A percentile compares a stretch with the other conserved stretches of the same genome.
Conservation (phyloP, 2,113 vertebrate genomes). For the Rhinichthys klamathensis region DNA sequence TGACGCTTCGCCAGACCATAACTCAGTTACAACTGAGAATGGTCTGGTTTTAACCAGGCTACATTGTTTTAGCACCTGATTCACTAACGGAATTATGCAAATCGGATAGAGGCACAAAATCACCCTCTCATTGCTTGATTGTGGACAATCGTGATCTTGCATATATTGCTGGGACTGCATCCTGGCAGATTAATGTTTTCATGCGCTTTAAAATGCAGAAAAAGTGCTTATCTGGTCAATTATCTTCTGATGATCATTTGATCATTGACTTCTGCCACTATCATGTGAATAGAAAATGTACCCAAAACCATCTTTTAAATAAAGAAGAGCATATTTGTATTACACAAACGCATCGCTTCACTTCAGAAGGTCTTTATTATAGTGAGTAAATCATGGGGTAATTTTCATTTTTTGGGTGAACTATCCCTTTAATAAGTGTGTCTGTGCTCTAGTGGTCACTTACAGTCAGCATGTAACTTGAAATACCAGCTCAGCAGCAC, state of each 20-base stretch:
- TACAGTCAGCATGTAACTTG: neutral
- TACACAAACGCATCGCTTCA: no score
- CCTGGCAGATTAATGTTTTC: neutral
- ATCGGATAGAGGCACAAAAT: neutral
- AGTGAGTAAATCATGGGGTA: no score
- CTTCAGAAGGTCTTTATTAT: no score
- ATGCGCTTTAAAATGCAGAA: neutral
- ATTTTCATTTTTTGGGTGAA: no score
- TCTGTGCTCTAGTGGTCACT: neutral
- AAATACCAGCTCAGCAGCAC: neutral
- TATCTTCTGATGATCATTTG: neutral
- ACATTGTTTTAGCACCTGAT: neutral
- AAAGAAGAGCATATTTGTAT: neutral
- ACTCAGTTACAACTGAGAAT: no score
- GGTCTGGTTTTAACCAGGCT: no score
- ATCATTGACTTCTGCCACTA: neutral
- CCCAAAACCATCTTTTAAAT: neutral
- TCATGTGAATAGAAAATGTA: neutral
- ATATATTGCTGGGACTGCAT: neutral
- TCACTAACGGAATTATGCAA: neutral
- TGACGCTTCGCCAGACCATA: no score
- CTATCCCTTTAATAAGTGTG: neutral
- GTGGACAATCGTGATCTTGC: neutral
- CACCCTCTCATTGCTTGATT: neutral
- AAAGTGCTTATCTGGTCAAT: neutral